Evolutionary conservation across 2,113 vertebrate species (phyloP), one percentile per base, ranked within the genome.

Genomic region (Periophthalmus modestus): DNA sequence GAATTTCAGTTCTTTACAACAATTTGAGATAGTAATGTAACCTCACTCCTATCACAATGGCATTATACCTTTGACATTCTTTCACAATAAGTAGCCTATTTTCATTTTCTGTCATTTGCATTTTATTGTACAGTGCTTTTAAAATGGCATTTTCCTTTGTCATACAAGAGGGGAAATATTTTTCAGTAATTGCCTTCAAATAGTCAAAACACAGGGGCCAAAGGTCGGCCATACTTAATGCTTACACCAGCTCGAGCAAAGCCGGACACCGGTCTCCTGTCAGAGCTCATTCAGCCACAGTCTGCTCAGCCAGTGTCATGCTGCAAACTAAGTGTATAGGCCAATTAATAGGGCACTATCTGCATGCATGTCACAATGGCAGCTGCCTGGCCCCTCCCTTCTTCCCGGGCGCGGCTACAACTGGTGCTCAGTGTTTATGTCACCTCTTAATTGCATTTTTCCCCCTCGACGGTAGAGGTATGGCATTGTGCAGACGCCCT

Each of bases 351-450:
- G 69, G 72, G 75, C 69, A 39, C 72, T 82, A 83, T 85, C 84
- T 89, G 85, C 70, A 80, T 75, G 81, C 72, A 18, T 86, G 88
- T 89, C 82, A 87, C 87, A 72, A 66, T 78, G 81, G 85, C 86
- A 88, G 84, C 84, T 81, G 82, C 73, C 78, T 66, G 59, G 82
- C 79, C 76, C 66, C 88, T 72, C 78, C 57, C 80, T 75, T 78
- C 76, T 81, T 80, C 72, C 57, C 66, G 75, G 82, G 74, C 82
- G 86, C 47, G 23, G 72, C 79, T 92, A 90, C 88, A 89, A 88
- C 71, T 85, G 76, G 88, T 86, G 83, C 88, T 90, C 89, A 91
- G 85, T 90, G 90, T 91, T 92, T 89, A 88, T 92, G 92, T 92
- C 90, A 92, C 88, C 89, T 90, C 89, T 89, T 91, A 90, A 92